Conservation (phyloP, 1,140 invertebrate species). For the Pentalonia nigronervosa region DNA sequence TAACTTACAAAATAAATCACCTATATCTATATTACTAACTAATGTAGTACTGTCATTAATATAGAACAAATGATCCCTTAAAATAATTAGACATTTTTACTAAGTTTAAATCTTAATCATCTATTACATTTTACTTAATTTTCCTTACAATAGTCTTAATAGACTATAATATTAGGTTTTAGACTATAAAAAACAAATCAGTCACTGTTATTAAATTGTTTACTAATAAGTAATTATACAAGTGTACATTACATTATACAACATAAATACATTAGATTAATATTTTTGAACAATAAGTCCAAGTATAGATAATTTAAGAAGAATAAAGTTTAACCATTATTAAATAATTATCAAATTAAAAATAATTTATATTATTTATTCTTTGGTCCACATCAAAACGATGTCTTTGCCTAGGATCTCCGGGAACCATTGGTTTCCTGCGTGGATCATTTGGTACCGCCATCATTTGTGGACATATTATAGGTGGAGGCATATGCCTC, state of each 20-base stretch:
- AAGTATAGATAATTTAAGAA: not conserved
- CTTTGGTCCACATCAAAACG: slow-evolving; percentile 54
- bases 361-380: slow-evolving; percentile 54
- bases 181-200: slow-evolving; percentile 26
- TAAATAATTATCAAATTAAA: slow-evolving; percentile 35
- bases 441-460: slow-evolving; percentile 53
- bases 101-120: not conserved
- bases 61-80: not conserved
- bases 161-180: not conserved
- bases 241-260: slow-evolving; percentile 11
- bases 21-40: not conserved
- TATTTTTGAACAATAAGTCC: not conserved
- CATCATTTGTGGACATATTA: slow-evolving; percentile 57
- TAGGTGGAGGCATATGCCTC: slow-evolving; percentile 45
- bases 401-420: slow-evolving; percentile 48
- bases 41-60: not conserved
- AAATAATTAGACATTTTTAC: not conserved
- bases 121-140: not conserved
- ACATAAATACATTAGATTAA: slow-evolving; percentile 38
- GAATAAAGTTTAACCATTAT: not conserved
- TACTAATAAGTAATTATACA: not conserved
- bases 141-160: slow-evolving; percentile 5
- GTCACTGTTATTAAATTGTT: slow-evolving; percentile 41
- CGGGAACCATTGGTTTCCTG: slow-evolving; percentile 39
- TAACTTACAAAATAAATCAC: slow-evolving; percentile 22